Conservation (phyloP, 2,113 vertebrate genomes). For the Variabilichromis moorii region DNA sequence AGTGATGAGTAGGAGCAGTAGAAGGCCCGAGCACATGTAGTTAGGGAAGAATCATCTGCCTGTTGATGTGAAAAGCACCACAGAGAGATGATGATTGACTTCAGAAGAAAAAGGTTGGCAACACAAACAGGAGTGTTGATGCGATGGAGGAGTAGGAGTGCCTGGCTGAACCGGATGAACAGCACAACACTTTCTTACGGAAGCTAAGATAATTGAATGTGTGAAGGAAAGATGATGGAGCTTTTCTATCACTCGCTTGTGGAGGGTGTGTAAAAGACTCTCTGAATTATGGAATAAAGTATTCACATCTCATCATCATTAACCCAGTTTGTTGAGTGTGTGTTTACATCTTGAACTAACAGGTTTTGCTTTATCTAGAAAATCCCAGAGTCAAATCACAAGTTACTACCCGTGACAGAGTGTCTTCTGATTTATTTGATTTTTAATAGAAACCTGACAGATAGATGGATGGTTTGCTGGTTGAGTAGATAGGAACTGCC, state of each 20-base stretch:
- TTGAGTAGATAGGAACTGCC: background rate
- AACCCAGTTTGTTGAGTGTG: background rate
- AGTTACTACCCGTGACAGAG: background rate
- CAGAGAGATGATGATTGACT: background rate
- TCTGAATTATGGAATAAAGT: background rate
- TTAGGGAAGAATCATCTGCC: background rate
- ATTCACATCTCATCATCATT: background rate
- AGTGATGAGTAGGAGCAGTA: background rate
- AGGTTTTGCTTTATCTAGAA: background rate
- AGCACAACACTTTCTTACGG: background rate
- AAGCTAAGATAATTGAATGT: background rate
- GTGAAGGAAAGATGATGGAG: background rate
- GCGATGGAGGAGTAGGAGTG: background rate
- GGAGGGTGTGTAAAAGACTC: background rate
- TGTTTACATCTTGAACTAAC: background rate
- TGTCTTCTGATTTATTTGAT: background rate
- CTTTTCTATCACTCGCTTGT: background rate
- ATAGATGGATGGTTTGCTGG: background rate
- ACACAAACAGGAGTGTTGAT: background rate
- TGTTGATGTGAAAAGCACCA: background rate
- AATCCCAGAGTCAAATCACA: background rate
- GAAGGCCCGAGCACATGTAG: background rate
- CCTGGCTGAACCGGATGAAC: background rate
- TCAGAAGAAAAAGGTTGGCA: background rate
- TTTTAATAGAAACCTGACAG: background rate